Evolutionary conservation across 1,140 invertebrate genomes (phyloP), one percentile per base, ranked within the genome.

Genomic region (Trissolcus basalis): DNA sequence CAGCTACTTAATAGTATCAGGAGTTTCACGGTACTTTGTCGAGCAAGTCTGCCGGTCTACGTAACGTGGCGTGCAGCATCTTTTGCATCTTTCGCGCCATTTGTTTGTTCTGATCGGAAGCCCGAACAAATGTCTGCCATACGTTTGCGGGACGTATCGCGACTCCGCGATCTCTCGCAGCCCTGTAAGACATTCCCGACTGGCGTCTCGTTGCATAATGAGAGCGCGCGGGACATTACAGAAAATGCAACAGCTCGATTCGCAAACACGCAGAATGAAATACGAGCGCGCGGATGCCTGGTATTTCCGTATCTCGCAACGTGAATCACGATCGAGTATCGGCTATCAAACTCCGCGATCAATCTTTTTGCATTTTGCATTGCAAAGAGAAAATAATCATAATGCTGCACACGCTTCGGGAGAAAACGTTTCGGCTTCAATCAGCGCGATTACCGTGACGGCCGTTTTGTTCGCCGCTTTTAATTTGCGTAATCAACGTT

Each of bases 201-300:
- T 9, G 43, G 41, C 54, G 53, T 75, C 59, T 48, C n/a, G 48
- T 43, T 43, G 73, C 65, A 76, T 76, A 76, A 76, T 76, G 67
- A 70, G 73, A 76, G 60, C 67, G 73, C 70, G 60, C 67, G 36
- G 59, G 61, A 76, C 73, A 54, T 64, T 70, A 58, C 65, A 67
- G 3, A 60, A 69, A 76, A 76, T 53, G 72, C 64, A 61, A 72
- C 69, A 43, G 69, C 69, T 65, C 69, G 70, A 65, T 44, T 64
- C 43, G 60, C 64, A 54, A 59, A 70, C 47, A 67, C 73, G 67
- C 36, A 11, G 58, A 80, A 76, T 77, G 77, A 79, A 82, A 80
- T 75, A 77, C 75, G 75, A 68, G 51, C 59, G 47, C 54, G 7
- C 47, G 35, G 60, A 63, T 65, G 53, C 54, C 39, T 63, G 64